Evolutionary conservation across 2,113 vertebrate genomes (phyloP).

Genomic region (Plecotus auritus): DNA sequence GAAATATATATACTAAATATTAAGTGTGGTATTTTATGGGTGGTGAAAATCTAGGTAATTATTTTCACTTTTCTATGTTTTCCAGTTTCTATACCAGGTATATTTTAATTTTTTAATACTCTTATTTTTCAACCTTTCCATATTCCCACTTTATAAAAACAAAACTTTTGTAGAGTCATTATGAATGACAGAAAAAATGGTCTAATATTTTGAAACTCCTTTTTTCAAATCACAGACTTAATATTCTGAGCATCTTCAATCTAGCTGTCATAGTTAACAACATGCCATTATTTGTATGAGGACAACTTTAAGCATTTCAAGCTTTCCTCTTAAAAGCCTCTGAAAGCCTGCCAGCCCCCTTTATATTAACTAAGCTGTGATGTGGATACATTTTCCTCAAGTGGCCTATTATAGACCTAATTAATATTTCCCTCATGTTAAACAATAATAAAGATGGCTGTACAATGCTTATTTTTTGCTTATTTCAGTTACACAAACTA

Average conservation of each 20-base stretch:
- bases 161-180: slow-evolving; percentile 87
- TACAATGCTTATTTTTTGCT: slow-evolving; percentile 66
- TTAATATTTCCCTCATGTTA: slow-evolving; percentile 76
- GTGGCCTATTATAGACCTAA: slow-evolving; percentile 77
- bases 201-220: slow-evolving; percentile 52
- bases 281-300: slow-evolving; percentile 80
- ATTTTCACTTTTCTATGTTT: not conserved
- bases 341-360: slow-evolving; percentile 22
- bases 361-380: slow-evolving; percentile 75
- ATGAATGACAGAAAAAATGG: slow-evolving; percentile 67
- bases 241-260: slow-evolving; percentile 78
- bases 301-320: slow-evolving; percentile 59
- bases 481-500: slow-evolving; percentile 69
- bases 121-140: not conserved
- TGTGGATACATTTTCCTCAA: slow-evolving; percentile 84
- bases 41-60: not conserved
- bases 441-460: slow-evolving; percentile 86
- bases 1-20: not conserved
- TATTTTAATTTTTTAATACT: not conserved
- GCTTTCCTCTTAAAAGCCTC: slow-evolving; percentile 62
- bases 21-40: not conserved
- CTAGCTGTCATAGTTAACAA: slow-evolving; percentile 80
- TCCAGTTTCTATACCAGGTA: not conserved
- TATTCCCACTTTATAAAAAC: slow-evolving; percentile 83
- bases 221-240: slow-evolving; percentile 61